Percentiles rank a stretch among this genome's conserved stretches.
Evolutionary conservation across 2,888 invertebrate genomes (phyloP).

Genomic region (Cheilosia impressa): DNA sequence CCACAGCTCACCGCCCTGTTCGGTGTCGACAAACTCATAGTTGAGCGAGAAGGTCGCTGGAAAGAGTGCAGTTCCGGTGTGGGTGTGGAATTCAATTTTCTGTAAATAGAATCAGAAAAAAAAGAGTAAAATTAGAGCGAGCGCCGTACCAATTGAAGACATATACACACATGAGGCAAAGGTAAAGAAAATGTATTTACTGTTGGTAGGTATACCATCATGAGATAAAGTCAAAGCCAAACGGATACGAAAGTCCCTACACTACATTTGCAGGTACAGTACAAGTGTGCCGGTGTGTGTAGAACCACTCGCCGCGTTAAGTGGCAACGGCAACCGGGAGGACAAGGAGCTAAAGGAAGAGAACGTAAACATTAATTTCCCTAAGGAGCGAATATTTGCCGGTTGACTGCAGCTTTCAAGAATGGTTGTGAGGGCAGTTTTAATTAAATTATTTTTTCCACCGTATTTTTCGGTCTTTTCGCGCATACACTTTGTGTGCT

Average conservation of each 20-base stretch:
- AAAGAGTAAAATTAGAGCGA: constrained; percentile 50
- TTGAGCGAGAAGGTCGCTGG: constrained; percentile 89
- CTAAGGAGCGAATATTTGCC: constrained; percentile 75
- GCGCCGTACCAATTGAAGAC: constrained; percentile 59
- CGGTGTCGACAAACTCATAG: constrained; percentile 93
- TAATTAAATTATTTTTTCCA: constrained; percentile 74
- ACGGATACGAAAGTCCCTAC: constrained; percentile 17
- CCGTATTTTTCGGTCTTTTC: constrained; percentile 29
- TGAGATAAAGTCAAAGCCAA: constrained; percentile 27
- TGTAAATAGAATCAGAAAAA: constrained; percentile 77
- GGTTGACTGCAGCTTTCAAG: constrained; percentile 76
- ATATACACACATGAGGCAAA: constrained; percentile 35
- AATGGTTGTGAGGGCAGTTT: constrained; percentile 50
- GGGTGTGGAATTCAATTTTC: constrained; percentile 86
- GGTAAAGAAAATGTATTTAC: constrained; percentile 69
- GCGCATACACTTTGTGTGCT: constrained; percentile 36
- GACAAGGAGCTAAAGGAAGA: constrained; percentile 58
- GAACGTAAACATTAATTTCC: constrained; percentile 77
- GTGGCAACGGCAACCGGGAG: constrained; percentile 20
- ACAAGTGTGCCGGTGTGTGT: constrained; percentile 50
- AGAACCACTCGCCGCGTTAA: constrained; percentile 35
- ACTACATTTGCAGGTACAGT: constrained; percentile 54
- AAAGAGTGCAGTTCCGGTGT: constrained; percentile 91
- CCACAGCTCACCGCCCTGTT: constrained; percentile 89
- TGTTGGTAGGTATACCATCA: constrained; percentile 37